phyloP scores from a whole-genome alignment of 2,888 invertebrate genomes.

The Resseliella maxima region DNA sequence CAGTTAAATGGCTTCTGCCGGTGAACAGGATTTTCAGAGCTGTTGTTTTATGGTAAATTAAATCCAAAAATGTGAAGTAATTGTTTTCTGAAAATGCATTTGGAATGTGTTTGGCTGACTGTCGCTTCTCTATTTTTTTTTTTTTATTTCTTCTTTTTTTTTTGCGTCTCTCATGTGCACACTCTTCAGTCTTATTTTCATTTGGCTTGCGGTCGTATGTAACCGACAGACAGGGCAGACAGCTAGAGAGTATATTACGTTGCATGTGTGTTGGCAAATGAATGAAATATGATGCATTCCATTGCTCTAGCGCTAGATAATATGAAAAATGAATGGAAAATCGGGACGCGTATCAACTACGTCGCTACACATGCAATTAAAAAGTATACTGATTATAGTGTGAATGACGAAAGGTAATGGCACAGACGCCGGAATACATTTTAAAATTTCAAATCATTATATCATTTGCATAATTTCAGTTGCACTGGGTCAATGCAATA shows the following conservation, averaged over 20 bases:
- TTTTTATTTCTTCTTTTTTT: background rate
- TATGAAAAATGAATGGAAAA: constrained; percentile 35
- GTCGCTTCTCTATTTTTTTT: background rate
- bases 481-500: constrained; percentile 30
- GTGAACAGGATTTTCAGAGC: background rate
- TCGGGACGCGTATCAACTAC: background rate
- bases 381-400: background rate
- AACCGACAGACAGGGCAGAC: constrained; percentile 19
- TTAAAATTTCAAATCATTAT: background rate
- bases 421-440: constrained; percentile 18
- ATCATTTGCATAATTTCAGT: constrained; percentile 30
- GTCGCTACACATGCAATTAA: background rate
- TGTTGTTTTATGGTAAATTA: constrained; percentile 55
- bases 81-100: constrained; percentile 45
- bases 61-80: constrained; percentile 55
- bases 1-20: constrained; percentile 53
- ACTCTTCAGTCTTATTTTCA: background rate
- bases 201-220: background rate
- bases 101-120: background rate
- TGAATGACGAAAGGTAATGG: background rate
- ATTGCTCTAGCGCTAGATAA: background rate
- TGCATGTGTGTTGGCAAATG: background rate
- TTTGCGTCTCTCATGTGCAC: no score
- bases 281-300: background rate
- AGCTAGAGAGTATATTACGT: background rate